A percentile compares a stretch with the other conserved stretches of the same genome.
Evolutionary conservation across 2,888 invertebrate genomes (phyloP).

Genomic region (Drosophila mettleri): DNA sequence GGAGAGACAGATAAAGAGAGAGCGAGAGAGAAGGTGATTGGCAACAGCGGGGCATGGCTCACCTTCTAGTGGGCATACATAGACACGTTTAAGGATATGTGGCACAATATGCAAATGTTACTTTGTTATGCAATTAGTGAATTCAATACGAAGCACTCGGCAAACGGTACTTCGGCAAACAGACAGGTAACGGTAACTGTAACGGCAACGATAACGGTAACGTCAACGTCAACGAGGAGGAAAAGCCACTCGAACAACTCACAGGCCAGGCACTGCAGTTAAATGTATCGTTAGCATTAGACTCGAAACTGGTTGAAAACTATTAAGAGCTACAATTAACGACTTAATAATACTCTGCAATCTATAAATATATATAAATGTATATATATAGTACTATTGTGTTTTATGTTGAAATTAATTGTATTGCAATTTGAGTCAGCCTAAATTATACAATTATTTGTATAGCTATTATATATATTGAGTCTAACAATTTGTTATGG

Average conservation of each 20-base stretch:
- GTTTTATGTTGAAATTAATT: slow-evolving; percentile 7
- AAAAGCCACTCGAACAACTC: slow-evolving; percentile 61
- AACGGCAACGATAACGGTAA: slow-evolving; percentile 34
- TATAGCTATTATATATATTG: background rate
- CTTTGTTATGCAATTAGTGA: slow-evolving; percentile 84
- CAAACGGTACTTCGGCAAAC: slow-evolving; percentile 66
- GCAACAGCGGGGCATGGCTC: background rate
- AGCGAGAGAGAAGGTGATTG: background rate
- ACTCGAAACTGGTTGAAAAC: slow-evolving; percentile 42
- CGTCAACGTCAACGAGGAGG: slow-evolving; percentile 12
- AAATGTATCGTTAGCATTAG: slow-evolving; percentile 73
- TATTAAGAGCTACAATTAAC: slow-evolving; percentile 7
- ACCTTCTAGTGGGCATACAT: slow-evolving; percentile 22
- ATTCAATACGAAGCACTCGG: slow-evolving; percentile 75
- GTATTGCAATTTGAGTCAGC: background rate
- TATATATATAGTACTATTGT: background rate
- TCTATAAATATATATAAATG: background rate
- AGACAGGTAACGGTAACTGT: slow-evolving; percentile 31
- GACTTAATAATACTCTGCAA: slow-evolving; percentile 23
- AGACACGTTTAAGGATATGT: slow-evolving; percentile 69
- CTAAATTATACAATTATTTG: background rate
- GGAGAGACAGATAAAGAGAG: background rate
- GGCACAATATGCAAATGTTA: slow-evolving; percentile 78
- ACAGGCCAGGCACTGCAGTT: slow-evolving; percentile 63
- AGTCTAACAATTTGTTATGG: background rate